Evolutionary conservation across 1,140 invertebrate genomes (phyloP).

Genomic region (Leptonema lineaticorne): DNA sequence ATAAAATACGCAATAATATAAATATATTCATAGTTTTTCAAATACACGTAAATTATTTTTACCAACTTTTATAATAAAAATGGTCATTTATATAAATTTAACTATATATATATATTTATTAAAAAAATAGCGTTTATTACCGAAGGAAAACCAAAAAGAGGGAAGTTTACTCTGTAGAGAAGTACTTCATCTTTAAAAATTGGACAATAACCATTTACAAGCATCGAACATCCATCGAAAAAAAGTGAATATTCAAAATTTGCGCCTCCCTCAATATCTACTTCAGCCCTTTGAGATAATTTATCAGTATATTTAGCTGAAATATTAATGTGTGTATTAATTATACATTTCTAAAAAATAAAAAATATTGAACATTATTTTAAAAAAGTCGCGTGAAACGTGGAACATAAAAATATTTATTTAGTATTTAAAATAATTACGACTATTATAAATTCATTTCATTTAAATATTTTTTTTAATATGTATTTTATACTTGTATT

Average conservation of each 20-base stretch:
- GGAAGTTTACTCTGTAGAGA: background rate
- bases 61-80: too few relatives aligned
- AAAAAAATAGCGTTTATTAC: background rate
- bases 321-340: too few relatives aligned
- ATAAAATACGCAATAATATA: too few relatives aligned
- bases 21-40: too few relatives aligned
- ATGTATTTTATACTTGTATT: too few relatives aligned
- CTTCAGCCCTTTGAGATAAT: background rate
- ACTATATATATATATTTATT: background rate
- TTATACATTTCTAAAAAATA: background rate
- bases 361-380: background rate
- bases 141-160: background rate
- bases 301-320: background rate
- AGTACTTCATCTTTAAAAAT: background rate
- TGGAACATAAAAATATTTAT: too few relatives aligned
- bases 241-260: background rate
- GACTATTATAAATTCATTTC: too few relatives aligned
- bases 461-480: too few relatives aligned
- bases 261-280: background rate
- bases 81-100: background rate
- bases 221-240: background rate
- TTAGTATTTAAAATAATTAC: too few relatives aligned
- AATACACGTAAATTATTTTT: too few relatives aligned
- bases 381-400: too few relatives aligned
- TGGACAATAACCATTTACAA: constrained; percentile 11